Conservation (phyloP, 1,140 invertebrate genomes). For the Drosophila malerkotliana region DNA sequence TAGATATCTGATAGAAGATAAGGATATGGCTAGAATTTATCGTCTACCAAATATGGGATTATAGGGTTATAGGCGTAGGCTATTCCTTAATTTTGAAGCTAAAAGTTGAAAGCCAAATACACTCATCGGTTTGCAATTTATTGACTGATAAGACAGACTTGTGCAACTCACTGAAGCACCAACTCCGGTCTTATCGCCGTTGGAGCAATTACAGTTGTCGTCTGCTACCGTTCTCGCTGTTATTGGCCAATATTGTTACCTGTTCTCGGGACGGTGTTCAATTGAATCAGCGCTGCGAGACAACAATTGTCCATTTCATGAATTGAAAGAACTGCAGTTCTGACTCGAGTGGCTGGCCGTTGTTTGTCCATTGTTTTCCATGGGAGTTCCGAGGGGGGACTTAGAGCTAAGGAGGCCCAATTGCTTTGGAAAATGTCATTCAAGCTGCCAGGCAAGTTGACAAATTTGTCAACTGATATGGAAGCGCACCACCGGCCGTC, state of each 20-base stretch:
- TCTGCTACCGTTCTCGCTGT: constrained; percentile 32
- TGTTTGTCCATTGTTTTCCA: constrained; percentile 63
- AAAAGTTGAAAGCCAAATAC: constrained; percentile 5
- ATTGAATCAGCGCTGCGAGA: constrained; percentile 50
- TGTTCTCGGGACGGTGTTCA: constrained; percentile 19
- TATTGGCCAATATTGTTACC: constrained; percentile 28
- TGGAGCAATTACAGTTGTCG: constrained; percentile 67
- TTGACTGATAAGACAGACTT: constrained; percentile 45
- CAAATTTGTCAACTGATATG: constrained; percentile 81
- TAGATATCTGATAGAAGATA: constrained; percentile 37
- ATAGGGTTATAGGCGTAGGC: constrained; percentile 13
- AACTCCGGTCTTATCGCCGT: constrained; percentile 39
- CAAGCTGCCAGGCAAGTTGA: constrained; percentile 72
- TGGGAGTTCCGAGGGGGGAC: constrained; percentile 15
- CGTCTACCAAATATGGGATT: neutral
- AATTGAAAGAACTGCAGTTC: constrained; percentile 58
- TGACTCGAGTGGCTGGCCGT: constrained; percentile 8
- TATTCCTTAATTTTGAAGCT: neutral
- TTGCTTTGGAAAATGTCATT: constrained; percentile 74
- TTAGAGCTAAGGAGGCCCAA: neutral
- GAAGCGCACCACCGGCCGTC: constrained; percentile 26
- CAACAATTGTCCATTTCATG: constrained; percentile 81
- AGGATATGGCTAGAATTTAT: constrained; percentile 40
- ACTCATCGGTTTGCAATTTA: constrained; percentile 38
- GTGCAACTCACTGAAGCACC: constrained; percentile 31